phyloP scores from a whole-genome alignment of 2,113 vertebrate genomes.

The Triplophysa rosa region DNA sequence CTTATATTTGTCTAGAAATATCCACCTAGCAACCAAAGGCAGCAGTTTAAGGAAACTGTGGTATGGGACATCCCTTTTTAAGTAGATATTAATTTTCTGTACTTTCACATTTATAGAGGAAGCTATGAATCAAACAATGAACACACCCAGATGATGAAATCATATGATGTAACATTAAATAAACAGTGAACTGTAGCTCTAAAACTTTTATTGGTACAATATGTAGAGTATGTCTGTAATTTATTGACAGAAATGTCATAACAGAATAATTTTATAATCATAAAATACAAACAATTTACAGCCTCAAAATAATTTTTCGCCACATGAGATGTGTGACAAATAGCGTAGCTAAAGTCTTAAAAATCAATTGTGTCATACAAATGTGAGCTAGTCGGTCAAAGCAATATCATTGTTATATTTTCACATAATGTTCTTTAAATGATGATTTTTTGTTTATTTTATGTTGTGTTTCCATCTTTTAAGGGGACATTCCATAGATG shows the following conservation, averaged over 20 bases:
- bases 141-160: neutral
- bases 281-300: neutral
- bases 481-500: too few relatives aligned
- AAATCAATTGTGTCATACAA: conserved; percentile 42
- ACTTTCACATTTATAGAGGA: conserved; percentile 6
- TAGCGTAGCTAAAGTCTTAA: conserved; percentile 31
- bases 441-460: too few relatives aligned
- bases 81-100: neutral
- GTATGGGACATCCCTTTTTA: neutral
- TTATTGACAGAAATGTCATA: neutral
- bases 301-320: neutral
- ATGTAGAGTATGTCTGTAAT: neutral
- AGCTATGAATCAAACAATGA: neutral
- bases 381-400: conserved; percentile 32
- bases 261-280: neutral
- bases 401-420: neutral
- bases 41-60: conserved; percentile 12
- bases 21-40: neutral
- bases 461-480: too few relatives aligned
- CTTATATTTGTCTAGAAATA: neutral
- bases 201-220: neutral
- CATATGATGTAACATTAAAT: conserved; percentile 2
- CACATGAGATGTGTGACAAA: neutral
- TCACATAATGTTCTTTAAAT: too few relatives aligned
- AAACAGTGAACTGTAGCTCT: neutral